Evolutionary conservation across 2,113 vertebrate genomes (phyloP).

Genomic region (cat (Felis catus)): F.catus_Fca126_mat1.0 CM031427.1:28202501-28203000

Average conservation of each 20-base stretch:
- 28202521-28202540: background rate
- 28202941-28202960: too few species aligned
- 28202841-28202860: too few species aligned
- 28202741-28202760: accelerated
- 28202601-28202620: background rate
- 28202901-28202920: too few species aligned
- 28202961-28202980: too few species aligned
- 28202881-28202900: too few species aligned
- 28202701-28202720: background rate
- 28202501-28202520: background rate
- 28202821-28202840: too few species aligned
- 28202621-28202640: accelerated
- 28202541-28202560: background rate
- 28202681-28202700: accelerated
- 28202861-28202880: too few species aligned
- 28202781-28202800: too few species aligned
- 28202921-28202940: too few species aligned
- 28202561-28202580: background rate
- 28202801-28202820: too few species aligned
- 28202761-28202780: background rate
- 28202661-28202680: background rate
- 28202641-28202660: accelerated
- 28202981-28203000: too few species aligned
- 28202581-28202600: background rate
- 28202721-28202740: too few species aligned